Base-by-base conservation (phyloP, 1,140 invertebrate species). In the Oppia nitens region DNA sequence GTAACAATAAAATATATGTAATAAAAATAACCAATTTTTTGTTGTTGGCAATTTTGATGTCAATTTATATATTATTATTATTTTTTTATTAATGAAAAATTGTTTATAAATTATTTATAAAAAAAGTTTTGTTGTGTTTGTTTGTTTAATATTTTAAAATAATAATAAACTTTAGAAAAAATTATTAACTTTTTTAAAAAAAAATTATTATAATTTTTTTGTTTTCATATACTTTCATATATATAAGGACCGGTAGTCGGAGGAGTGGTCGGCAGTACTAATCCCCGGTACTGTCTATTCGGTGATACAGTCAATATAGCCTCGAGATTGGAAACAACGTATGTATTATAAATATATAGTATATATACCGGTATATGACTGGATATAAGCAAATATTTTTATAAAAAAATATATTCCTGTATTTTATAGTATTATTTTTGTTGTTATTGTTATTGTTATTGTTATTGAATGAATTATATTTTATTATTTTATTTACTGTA, bases 231-330 rank as follows among this genome's bases (percentile, higher is more conserved):
- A 71, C 87, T 25, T 40, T 9, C 17, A 9, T 40, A 17, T 40
- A 9, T 40, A 17, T 88, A 84, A 66, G 90, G 88, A 89, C 82
- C 87, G 0, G 85, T 86, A 69, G 84, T 89, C 20, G 89, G 89
- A 2, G 87, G 87, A 9, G 86, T 91, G 0, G 87, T 92, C 0
- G 87, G 87, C 0, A 69, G 84, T 24, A 87, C 87, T 17, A 89
- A 89, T 86, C 87, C 87, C 1, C 72, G 87, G 45, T 91, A 90
- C 72, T 91, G 87, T 68, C 73, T 90, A 1, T 94, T 95, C 73
- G 90, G 89, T 0, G 90, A 94, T 71, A 90, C 88, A 1, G 55
- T 49, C 32, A 49, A 57, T 47, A 51, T 49, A 47, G 55, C 55
- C 3, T 27, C 32, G 24, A 27, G 25, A 23, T 20, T 27, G 47